Conservation (phyloP, 2,113 vertebrate genomes). For the Mustela nigripes region DNA sequence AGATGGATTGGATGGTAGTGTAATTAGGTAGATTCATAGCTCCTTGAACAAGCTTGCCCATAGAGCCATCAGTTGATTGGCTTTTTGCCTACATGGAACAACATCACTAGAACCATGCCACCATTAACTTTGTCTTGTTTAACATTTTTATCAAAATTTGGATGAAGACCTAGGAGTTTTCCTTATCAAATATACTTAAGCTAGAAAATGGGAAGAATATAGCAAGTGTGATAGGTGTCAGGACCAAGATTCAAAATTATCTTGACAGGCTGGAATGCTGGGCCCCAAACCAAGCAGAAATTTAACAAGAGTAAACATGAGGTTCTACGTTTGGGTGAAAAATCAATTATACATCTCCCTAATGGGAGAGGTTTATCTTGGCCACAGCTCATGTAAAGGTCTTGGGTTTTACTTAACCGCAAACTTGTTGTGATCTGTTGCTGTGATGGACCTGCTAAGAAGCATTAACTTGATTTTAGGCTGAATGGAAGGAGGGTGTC, state of each 20-base stretch:
- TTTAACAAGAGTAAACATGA: constrained; percentile 6
- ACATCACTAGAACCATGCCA: neutral
- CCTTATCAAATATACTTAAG: constrained; percentile 48
- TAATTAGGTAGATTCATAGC: neutral
- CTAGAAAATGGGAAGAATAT: neutral
- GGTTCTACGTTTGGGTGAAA: constrained; percentile 56
- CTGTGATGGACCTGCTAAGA: neutral
- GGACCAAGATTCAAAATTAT: constrained; percentile 46
- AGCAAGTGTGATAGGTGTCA: neutral
- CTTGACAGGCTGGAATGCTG: constrained; percentile 46
- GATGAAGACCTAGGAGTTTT: neutral
- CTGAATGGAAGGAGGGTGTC: neutral
- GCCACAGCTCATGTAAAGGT: constrained; percentile 12
- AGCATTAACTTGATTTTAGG: neutral
- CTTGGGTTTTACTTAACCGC: constrained; percentile 49
- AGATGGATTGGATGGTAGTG: neutral
- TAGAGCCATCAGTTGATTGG: neutral
- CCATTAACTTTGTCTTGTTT: neutral
- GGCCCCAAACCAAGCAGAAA: constrained; percentile 47
- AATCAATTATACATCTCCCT: neutral
- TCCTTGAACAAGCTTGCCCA: neutral
- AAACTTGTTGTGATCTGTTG: neutral
- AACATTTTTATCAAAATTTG: constrained; percentile 61
- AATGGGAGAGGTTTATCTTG: constrained; percentile 54
- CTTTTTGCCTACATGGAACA: neutral